Conservation (phyloP, 92 coral and sea anemone species). For the Pocillopora grandis region DNA sequence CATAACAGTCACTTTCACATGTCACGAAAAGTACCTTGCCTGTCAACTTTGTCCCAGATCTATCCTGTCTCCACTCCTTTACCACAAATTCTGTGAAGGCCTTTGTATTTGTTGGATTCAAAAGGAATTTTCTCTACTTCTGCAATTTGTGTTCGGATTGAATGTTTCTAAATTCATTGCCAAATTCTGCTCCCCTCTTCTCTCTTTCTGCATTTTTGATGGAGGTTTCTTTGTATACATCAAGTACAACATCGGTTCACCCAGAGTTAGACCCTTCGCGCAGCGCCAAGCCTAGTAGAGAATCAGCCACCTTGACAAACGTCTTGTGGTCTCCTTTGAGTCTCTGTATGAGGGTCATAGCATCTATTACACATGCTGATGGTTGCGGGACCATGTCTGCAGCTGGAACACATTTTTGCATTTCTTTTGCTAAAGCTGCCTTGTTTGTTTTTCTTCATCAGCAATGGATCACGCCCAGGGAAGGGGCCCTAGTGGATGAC, state of each 20-base stretch:
- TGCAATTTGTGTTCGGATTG: constrained; percentile 34
- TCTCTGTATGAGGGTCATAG: too few species aligned
- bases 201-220: constrained; percentile 64
- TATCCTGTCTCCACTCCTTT: constrained; percentile 38
- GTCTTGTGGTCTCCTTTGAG: too few species aligned
- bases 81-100: constrained; percentile 55
- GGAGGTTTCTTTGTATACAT: constrained; percentile 45
- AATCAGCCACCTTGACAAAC: too few species aligned
- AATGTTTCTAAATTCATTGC: constrained; percentile 43
- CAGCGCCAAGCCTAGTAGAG: constrained; percentile 11
- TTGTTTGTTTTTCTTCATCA: too few species aligned
- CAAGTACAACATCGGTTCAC: constrained; percentile 58
- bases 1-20: constrained; percentile 36
- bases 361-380: too few species aligned
- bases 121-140: constrained; percentile 58
- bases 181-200: constrained; percentile 41
- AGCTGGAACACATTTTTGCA: too few species aligned
- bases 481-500: constrained; percentile 67
- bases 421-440: too few species aligned
- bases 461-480: constrained; percentile 24
- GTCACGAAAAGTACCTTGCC: constrained; percentile 49
- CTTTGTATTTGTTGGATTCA: constrained; percentile 51
- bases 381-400: too few species aligned
- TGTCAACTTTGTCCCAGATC: constrained; percentile 26
- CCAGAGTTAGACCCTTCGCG: constrained; percentile 41